These are phyloP conservation scores for Aphis gossypii DNA, from an alignment of 1,140 invertebrate genomes.

Conservation along the genomic window DNA sequence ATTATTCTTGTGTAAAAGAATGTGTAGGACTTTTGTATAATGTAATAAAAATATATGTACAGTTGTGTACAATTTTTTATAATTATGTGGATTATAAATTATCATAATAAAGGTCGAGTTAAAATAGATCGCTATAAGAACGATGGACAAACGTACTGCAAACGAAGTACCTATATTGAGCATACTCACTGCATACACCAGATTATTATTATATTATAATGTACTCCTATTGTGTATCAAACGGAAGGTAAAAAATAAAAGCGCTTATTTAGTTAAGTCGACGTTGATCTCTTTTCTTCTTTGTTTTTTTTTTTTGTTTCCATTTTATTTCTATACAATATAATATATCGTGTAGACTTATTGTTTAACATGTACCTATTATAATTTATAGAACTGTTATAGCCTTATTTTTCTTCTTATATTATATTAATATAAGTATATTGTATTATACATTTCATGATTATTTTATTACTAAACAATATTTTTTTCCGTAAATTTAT, in stretches of 20 bases:
- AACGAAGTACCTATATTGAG: not conserved
- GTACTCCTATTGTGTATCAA: not conserved
- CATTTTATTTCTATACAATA: not conserved
- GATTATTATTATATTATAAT: constrained; percentile 6
- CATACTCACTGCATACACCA: not conserved
- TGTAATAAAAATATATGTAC: not conserved
- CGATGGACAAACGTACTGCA: not conserved
- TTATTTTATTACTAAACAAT: not conserved
- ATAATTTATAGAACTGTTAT: not conserved
- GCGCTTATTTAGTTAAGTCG: not conserved
- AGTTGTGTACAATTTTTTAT: not conserved
- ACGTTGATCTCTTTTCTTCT: not conserved
- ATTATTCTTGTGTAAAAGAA: too few species aligned
- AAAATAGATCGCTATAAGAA: not conserved
- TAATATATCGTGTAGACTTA: not conserved
- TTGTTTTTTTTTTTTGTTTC: not conserved
- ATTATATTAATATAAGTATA: not conserved
- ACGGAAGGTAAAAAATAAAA: not conserved
- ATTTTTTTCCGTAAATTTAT: too few species aligned
- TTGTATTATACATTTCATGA: not conserved
- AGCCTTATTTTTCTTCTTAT: not conserved
- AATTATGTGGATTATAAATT: not conserved
- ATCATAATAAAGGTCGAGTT: not conserved
- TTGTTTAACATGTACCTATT: not conserved
- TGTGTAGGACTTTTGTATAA: too few species aligned